phyloP scores from a whole-genome alignment of 2,888 invertebrate genomes.

The Clusia tigrina region DNA sequence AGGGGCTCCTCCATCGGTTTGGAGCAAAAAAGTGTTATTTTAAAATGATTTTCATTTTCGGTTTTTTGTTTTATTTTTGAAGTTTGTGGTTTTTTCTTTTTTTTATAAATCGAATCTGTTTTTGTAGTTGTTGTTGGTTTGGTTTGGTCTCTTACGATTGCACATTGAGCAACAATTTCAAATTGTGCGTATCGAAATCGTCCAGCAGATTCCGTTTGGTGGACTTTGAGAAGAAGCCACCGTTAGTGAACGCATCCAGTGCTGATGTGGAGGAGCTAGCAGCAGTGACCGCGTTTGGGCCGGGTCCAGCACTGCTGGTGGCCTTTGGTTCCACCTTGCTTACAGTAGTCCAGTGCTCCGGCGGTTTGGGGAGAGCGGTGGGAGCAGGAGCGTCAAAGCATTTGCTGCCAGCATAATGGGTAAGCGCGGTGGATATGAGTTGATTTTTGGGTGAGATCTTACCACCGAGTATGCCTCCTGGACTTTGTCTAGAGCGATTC shows the following conservation, averaged over 20 bases:
- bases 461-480: too few species aligned
- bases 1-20: conserved; percentile 17
- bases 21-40: not conserved
- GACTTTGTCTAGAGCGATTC: conserved; percentile 50
- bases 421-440: conserved; percentile 62
- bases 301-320: conserved; percentile 51
- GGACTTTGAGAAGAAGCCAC: conserved; percentile 50
- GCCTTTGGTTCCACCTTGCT: conserved; percentile 45
- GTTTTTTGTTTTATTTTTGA: conserved; percentile 36
- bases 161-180: conserved; percentile 73
- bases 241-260: conserved; percentile 35
- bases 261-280: conserved; percentile 27
- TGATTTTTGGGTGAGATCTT: conserved; percentile 56
- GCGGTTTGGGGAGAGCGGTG: conserved; percentile 80
- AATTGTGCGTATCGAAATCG: conserved; percentile 68
- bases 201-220: conserved; percentile 62
- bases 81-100: conserved; percentile 43
- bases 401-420: conserved; percentile 76
- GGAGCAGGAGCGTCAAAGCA: conserved; percentile 85
- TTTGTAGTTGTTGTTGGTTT: conserved; percentile 24
- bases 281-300: conserved; percentile 44
- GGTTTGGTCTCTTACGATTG: conserved; percentile 61
- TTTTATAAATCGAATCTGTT: conserved; percentile 35
- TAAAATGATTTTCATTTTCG: conserved; percentile 30
- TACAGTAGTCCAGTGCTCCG: conserved; percentile 78